Percentiles rank a stretch among this genome's conserved stretches.
Evolutionary conservation across 2,113 vertebrate genomes (phyloP).

Genomic region (Podocnemis expansa): DNA sequence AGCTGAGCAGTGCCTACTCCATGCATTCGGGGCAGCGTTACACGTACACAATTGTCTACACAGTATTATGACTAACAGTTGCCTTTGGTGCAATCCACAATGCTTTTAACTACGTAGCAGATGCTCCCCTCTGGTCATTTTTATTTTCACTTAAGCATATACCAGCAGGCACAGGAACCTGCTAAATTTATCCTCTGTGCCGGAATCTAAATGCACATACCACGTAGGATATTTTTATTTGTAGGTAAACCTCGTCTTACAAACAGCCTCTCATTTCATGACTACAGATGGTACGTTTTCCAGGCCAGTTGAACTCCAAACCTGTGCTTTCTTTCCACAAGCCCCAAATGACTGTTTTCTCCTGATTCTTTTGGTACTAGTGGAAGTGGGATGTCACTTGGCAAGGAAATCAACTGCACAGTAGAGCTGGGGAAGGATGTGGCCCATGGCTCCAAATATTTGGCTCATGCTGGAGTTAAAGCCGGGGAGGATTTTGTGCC

Average conservation of each 20-base stretch:
- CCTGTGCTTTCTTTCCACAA: constrained; percentile 72
- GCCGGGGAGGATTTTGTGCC: constrained; percentile 56
- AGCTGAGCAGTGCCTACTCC: background rate
- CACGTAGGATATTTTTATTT: constrained; percentile 64
- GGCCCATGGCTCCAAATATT: constrained; percentile 24
- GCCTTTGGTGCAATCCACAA: constrained; percentile 42
- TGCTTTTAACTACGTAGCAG: constrained; percentile 62
- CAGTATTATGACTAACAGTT: constrained; percentile 33
- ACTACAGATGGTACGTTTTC: constrained; percentile 67
- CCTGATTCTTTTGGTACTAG: constrained; percentile 62
- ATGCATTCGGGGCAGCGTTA: background rate
- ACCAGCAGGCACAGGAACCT: constrained; percentile 25
- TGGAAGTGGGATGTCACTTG: constrained; percentile 66
- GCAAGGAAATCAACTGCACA: constrained; percentile 22
- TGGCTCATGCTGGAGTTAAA: constrained; percentile 68
- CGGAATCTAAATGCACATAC: constrained; percentile 33
- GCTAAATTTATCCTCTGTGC: constrained; percentile 59
- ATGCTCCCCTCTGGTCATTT: constrained; percentile 37
- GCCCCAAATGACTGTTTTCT: constrained; percentile 71
- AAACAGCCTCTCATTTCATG: constrained; percentile 62
- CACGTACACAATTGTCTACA: background rate
- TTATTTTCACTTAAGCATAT: constrained; percentile 58
- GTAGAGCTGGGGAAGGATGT: constrained; percentile 17
- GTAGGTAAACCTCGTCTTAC: constrained; percentile 66
- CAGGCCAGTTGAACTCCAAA: constrained; percentile 55